These are phyloP conservation scores for Criorhina ranunculi DNA, from an alignment of 2,888 invertebrate genomes.

Conservation along the genomic window DNA sequence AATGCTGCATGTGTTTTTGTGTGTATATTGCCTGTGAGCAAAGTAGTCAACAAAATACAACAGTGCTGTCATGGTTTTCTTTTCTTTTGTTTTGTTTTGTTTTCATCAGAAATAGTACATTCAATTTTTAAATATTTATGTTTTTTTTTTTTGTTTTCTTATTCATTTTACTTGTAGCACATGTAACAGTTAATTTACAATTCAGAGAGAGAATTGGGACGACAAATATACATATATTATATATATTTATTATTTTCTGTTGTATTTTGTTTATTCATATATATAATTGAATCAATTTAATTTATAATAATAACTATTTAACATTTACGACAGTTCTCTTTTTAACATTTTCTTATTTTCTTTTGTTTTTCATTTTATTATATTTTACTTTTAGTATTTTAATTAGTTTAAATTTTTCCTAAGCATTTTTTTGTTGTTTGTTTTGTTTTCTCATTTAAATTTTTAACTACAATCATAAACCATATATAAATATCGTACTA, in stretches of 20 bases:
- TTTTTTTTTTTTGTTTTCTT: neutral
- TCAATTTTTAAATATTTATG: constrained; percentile 24
- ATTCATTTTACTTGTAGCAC: constrained; percentile 64
- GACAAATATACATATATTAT: constrained; percentile 43
- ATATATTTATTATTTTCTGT: constrained; percentile 32
- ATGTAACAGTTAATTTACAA: constrained; percentile 62
- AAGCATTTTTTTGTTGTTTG: constrained; percentile 77
- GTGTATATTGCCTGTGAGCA: constrained; percentile 17
- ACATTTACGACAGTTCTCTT: constrained; percentile 74
- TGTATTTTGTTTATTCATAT: constrained; percentile 43
- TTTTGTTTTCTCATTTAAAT: constrained; percentile 76
- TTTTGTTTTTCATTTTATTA: constrained; percentile 30
- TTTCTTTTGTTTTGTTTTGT: constrained; percentile 5
- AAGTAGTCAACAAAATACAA: constrained; percentile 46
- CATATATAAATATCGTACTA: constrained; percentile 54
- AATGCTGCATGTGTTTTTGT: constrained; percentile 29
- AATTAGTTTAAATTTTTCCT: constrained; percentile 76
- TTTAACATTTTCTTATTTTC: constrained; percentile 39
- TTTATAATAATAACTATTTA: constrained; percentile 67
- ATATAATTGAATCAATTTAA: constrained; percentile 69
- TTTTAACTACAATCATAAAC: constrained; percentile 57
- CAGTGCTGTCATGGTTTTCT: constrained; percentile 41
- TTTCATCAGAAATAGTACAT: constrained; percentile 14
- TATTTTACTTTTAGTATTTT: constrained; percentile 42
- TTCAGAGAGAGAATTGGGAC: constrained; percentile 60